Evolutionary conservation across 2,113 vertebrate genomes (phyloP), one percentile per base, ranked within the genome.

Genomic region (Corydoras sp.): DNA sequence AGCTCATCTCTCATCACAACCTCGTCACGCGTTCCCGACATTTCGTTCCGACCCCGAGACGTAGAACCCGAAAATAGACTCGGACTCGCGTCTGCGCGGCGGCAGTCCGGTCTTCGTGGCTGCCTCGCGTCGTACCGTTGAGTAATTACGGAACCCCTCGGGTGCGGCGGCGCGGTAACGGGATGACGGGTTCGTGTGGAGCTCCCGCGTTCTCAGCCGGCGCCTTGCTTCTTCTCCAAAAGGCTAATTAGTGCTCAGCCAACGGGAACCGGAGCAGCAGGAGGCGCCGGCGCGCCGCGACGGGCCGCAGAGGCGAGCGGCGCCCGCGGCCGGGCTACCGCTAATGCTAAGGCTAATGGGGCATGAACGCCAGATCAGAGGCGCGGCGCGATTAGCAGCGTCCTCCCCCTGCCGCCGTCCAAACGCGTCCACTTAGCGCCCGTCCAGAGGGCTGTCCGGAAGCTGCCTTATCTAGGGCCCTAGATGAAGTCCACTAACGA

Each of bases 301-400:
- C 80, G 85, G 84, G 83, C 72, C 74, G 79, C 83, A 79, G 76
- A 83, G 85, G 82, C 83, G 84, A 74, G 84, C 80, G 81, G 79
- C 78, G 80, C 81, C 76, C 72, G 61, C 29, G 62, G 73, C 76
- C 14, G 58, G 71, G 7, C 77, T 77, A 82, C 53, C 35, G 35
- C 74, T 78, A 68, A 68, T 71, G 58, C 49, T 54, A 35, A 54
- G 0, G 12, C 14, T 56, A 71, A 55, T 2, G 79, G 76, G 71
- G 83, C 68, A 68, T 78, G 76, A 77, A 10, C 74, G 80, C 85
- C 81, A 83, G 85, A 86, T 88, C 85, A 86, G 54, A 54, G 82
- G 81, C 79, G 81, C 86, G 84, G 81, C 81, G 83, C 83, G 85
- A 87, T 88, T 88, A 88, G 83, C 9, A 65, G 74, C 71, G 73